Conservation (phyloP, 2,888 invertebrate genomes). For the Spodoptera picta region DNA sequence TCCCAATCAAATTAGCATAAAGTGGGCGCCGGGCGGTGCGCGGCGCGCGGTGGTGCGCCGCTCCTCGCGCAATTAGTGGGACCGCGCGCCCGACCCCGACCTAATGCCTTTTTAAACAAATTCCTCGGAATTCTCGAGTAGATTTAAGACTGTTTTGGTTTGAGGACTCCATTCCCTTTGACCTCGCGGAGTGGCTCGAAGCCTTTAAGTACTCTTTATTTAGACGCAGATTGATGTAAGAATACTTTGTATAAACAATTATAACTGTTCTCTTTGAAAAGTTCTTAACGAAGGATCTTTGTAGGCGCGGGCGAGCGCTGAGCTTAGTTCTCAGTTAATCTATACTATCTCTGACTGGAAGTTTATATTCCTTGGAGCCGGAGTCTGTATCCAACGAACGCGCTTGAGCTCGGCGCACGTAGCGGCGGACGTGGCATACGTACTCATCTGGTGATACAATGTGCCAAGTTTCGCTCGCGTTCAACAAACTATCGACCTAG, state of each 20-base stretch:
- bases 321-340: slow-evolving; percentile 5
- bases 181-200: slow-evolving; percentile 12
- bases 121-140: slow-evolving; percentile 21
- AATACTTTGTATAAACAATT: not conserved
- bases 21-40: slow-evolving; percentile 14
- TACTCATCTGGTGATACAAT: slow-evolving; percentile 4
- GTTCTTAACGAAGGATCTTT: not conserved
- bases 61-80: slow-evolving; percentile 52
- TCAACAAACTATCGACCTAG: slow-evolving; percentile 31
- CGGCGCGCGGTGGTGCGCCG: slow-evolving; percentile 1
- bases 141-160: slow-evolving; percentile 48
- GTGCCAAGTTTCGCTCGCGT: slow-evolving; percentile 21
- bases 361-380: no score
- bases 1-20: slow-evolving; percentile 59
- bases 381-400: slow-evolving; percentile 13
- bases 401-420: not conserved
- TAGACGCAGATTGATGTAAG: slow-evolving; percentile 1
- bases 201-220: slow-evolving; percentile 12
- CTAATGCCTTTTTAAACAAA: slow-evolving; percentile 48
- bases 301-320: not conserved
- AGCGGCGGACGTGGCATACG: slow-evolving; percentile 2
- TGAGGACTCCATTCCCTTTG: slow-evolving; percentile 18
- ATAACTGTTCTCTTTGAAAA: not conserved
- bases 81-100: slow-evolving; percentile 22
- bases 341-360: not conserved